Evolutionary conservation across 2,888 invertebrate species (phyloP), one percentile per base, ranked within the genome.

Genomic region (Mimas tiliae): DNA sequence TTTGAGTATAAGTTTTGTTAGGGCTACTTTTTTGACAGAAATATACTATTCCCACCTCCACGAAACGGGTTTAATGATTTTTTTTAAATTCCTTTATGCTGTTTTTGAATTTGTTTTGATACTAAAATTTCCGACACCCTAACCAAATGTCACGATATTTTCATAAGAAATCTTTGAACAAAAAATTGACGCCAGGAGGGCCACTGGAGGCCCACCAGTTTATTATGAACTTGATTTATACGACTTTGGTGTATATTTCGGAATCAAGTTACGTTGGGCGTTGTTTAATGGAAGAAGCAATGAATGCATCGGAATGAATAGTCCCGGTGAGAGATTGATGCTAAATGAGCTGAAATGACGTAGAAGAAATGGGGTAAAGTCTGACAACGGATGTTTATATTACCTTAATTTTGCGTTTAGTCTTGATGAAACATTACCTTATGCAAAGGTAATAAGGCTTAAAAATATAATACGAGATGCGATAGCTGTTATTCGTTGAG

Each of bases 241-340:
- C 12, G 12, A 58, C 12, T 19, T 48, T 27, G 47, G n/a, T 12
- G 12, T 21, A 8, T 27, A 47, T 42, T 63, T 14, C n/a, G 6
- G 38, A 68, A 47, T 71, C 70, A 65, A 68, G 67, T 64, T 70
- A 66, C 58, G 66, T 62, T 77, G 73, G 80, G 27, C 0, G 6
- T 50, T n/a, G 66, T 70, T 72, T 74, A 74, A 65, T 58, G 55
- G 48, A 58, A 65, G 27, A 55, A 33, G 58, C 34, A 65, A 65
- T 79, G 75, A 79, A 76, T 82, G 82, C 82, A 82, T 73, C 78
- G 74, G 73, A 73, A 67, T 80, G 80, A 77, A 82, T 80, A 70
- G 77, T 65, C 67, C 67, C 74, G 75, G 78, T 80, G 80, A 75
- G 81, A 79, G 71, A 68, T 79, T 80, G 65, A 68, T 69, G 74